Base-by-base conservation (phyloP, 2,797 vertebrate genomes). In the Acanthis flammea region DNA sequence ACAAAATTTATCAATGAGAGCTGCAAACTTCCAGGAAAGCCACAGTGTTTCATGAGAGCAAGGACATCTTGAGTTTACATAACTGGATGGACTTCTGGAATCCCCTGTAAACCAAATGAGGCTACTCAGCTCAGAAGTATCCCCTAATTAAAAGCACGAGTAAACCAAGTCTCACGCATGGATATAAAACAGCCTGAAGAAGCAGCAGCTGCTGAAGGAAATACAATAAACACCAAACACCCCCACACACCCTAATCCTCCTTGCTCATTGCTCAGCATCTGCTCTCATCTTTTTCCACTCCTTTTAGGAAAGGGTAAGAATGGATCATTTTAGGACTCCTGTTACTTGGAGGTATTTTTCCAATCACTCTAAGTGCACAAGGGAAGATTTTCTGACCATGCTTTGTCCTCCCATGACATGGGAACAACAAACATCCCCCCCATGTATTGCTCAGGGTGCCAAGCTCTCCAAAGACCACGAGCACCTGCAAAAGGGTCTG, bases 71-170 rank as follows among this genome's bases (percentile, higher is more conserved):
- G 77, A 79, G 88, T 88, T 96, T 92, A 71, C 30, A 54, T 54
- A 88, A 93, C 61, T 62, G 86, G 67, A 41, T 10, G 4, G 54
- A 87, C 47, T 94, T 92, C 87, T 89, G 88, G 95, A 97, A 96
- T 91, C 90, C 82, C 54, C 74, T 71, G 19, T 92, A 78, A 94
- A 91, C 86, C 66, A 48, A 62, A 35, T 33, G 73, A 94, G 70
- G 71, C 91, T 65, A 91, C 50, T 90, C 82, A 91, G 90, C 92
- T 80, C 35, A 78, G 85, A 93, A 96, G 81, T 28, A 68, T 83
- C 93, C 57, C 44, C 3, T 92, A 94, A 94, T 94, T 88, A 93
- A 95, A 92, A 96, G 95, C 88, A 82, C 58, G 23, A 66, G 66
- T 47, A 86, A 93, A 90, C 14, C 30, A 54, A 72, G 50, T 55